Percentiles rank a stretch among this genome's conserved stretches.
These are phyloP conservation scores for Megaustenia siamemsis DNA, from an alignment of 2,888 invertebrate genomes.

Conservation along the genomic window DNA sequence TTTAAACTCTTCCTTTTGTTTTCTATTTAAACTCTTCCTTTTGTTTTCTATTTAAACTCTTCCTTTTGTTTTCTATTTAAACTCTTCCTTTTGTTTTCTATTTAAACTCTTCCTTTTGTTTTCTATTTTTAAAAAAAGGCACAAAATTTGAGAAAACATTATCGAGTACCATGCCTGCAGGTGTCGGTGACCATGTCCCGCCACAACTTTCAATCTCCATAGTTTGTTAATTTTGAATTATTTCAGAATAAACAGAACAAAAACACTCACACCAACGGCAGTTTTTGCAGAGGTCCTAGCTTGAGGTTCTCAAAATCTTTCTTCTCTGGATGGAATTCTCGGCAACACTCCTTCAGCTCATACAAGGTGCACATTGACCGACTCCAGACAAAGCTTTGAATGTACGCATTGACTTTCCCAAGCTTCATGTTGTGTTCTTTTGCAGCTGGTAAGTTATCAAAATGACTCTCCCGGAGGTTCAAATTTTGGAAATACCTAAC, in stretches of 20 bases:
- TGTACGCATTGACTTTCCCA: slow-evolving; percentile 69
- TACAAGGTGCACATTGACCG: slow-evolving; percentile 73
- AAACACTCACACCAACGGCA: slow-evolving; percentile 68
- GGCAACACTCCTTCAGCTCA: slow-evolving; percentile 70
- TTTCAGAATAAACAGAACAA: not conserved
- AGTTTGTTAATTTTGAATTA: not conserved
- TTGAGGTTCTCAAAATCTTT: slow-evolving; percentile 69
- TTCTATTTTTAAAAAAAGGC: too few relatives aligned
- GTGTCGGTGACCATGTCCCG: too few relatives aligned
- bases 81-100: too few relatives aligned
- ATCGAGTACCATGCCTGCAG: too few relatives aligned
- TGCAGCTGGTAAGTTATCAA: slow-evolving; percentile 65
- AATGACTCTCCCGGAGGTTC: slow-evolving; percentile 54
- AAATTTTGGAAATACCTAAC: slow-evolving; percentile 18
- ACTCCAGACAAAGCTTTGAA: slow-evolving; percentile 74
- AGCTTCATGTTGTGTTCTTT: slow-evolving; percentile 67
- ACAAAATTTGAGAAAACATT: too few relatives aligned
- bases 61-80: too few relatives aligned
- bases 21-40: too few relatives aligned
- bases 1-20: too few relatives aligned
- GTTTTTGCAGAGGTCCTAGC: slow-evolving; percentile 75
- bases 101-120: too few relatives aligned
- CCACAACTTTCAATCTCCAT: too few relatives aligned
- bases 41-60: too few relatives aligned
- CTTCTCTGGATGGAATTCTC: slow-evolving; percentile 66